These are phyloP conservation scores for Microchrysa polita DNA, from an alignment of 2,888 invertebrate species.

Conservation along the genomic window DNA sequence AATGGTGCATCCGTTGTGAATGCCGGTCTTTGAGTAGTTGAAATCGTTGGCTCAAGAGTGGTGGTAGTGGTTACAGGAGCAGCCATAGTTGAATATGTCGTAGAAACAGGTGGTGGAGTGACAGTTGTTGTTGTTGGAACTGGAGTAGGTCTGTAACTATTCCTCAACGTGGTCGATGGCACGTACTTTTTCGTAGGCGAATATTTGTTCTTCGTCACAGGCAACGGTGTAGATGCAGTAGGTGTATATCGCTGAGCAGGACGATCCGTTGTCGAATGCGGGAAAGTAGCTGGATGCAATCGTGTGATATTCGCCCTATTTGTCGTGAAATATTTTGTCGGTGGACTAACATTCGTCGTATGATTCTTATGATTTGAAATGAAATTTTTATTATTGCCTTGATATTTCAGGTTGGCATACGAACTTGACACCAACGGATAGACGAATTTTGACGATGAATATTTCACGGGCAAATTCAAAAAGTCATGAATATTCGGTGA, in stretches of 20 bases:
- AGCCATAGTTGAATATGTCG: constrained; percentile 48
- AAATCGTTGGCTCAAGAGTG: constrained; percentile 16
- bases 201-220: constrained; percentile 38
- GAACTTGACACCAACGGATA: constrained; percentile 76
- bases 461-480: constrained; percentile 73
- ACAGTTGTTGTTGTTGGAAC: constrained; percentile 57
- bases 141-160: constrained; percentile 60
- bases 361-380: constrained; percentile 65
- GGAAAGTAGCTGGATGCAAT: constrained; percentile 31
- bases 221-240: background rate
- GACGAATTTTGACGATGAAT: constrained; percentile 74
- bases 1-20: constrained; percentile 49
- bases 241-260: constrained; percentile 23
- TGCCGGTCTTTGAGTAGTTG: constrained; percentile 38
- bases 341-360: constrained; percentile 55
- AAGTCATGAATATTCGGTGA: constrained; percentile 75
- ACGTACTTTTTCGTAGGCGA: constrained; percentile 43
- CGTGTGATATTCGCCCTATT: constrained; percentile 56
- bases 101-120: constrained; percentile 44
- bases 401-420: constrained; percentile 77
- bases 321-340: constrained; percentile 57
- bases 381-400: constrained; percentile 70
- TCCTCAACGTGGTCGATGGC: constrained; percentile 48
- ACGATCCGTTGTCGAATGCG: constrained; percentile 14
- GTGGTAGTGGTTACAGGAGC: constrained; percentile 31